A percentile compares a stretch with the other conserved stretches of the same genome.
phyloP scores from a whole-genome alignment of 2,113 vertebrate genomes.

The Boleophthalmus pectinirostris region DNA sequence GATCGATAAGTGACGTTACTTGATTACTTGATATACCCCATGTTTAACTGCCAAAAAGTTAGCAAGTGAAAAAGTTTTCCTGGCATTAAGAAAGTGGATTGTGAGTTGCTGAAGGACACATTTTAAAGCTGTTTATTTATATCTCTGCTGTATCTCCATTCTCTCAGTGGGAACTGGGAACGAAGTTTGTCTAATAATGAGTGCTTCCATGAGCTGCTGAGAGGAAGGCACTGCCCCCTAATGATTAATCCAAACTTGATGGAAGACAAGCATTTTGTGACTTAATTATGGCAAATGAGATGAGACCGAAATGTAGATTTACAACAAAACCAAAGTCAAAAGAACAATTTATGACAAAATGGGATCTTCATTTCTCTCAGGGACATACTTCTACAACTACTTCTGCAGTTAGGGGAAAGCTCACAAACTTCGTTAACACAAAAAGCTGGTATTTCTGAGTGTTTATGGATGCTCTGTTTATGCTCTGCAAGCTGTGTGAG shows the following conservation, averaged over 20 bases:
- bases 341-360: constrained; percentile 42
- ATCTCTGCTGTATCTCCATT: constrained; percentile 1
- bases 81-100: not conserved
- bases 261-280: constrained; percentile 42
- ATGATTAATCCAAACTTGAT: constrained; percentile 55
- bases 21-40: constrained; percentile 1
- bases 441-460: not conserved
- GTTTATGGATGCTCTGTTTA: constrained; percentile 32
- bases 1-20: too few species aligned
- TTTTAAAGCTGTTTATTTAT: constrained; percentile 9
- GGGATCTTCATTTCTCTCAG: constrained; percentile 20
- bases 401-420: not conserved
- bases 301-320: constrained; percentile 36
- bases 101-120: constrained; percentile 14
- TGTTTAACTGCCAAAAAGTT: not conserved
- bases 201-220: constrained; percentile 34
- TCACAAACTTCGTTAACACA: not conserved
- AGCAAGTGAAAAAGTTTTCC: not conserved
- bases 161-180: constrained; percentile 11
- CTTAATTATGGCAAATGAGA: constrained; percentile 53
- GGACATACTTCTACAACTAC: not conserved
- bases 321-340: constrained; percentile 51
- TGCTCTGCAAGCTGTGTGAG: constrained; percentile 14
- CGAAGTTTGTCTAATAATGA: constrained; percentile 33
- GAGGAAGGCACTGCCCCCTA: constrained; percentile 32